These are phyloP conservation scores for Eudemis profundana DNA, from an alignment of 2,888 invertebrate species.

Conservation along the genomic window DNA sequence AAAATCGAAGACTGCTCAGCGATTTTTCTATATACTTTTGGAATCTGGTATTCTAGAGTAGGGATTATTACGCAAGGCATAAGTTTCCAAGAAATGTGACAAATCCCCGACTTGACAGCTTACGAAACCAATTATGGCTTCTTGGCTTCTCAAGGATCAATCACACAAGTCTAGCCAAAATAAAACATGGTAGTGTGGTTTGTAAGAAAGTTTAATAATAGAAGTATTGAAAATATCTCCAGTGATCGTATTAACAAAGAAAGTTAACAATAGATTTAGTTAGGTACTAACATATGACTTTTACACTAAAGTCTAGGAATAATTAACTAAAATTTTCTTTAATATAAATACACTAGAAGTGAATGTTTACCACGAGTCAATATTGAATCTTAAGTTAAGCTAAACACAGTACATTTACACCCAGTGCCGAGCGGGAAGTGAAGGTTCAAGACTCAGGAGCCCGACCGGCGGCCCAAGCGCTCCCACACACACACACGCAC, in stretches of 20 bases:
- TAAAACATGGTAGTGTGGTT: slow-evolving; percentile 57
- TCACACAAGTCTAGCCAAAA: neutral
- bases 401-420: slow-evolving; percentile 72
- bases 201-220: slow-evolving; percentile 84
- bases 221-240: slow-evolving; percentile 85
- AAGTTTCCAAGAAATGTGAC: no score
- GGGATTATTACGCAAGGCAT: no score
- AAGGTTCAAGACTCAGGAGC: slow-evolving; percentile 47
- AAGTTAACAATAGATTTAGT: slow-evolving; percentile 83
- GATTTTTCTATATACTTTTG: no score
- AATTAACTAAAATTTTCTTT: slow-evolving; percentile 82
- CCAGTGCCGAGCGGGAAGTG: slow-evolving; percentile 65
- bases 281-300: slow-evolving; percentile 83
- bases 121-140: no score
- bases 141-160: no score
- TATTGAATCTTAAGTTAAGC: slow-evolving; percentile 69
- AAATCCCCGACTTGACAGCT: no score
- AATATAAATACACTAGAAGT: slow-evolving; percentile 84
- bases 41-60: no score
- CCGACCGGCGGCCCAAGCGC: slow-evolving; percentile 49
- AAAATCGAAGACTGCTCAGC: no score
- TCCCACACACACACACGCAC: slow-evolving; percentile 45
- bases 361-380: slow-evolving; percentile 73
- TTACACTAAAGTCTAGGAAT: slow-evolving; percentile 82
- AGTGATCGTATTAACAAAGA: slow-evolving; percentile 82